Percentiles rank a stretch among this genome's conserved stretches.
Conservation (phyloP, 2,113 vertebrate species). For the Aptenodytes patagonicus region DNA sequence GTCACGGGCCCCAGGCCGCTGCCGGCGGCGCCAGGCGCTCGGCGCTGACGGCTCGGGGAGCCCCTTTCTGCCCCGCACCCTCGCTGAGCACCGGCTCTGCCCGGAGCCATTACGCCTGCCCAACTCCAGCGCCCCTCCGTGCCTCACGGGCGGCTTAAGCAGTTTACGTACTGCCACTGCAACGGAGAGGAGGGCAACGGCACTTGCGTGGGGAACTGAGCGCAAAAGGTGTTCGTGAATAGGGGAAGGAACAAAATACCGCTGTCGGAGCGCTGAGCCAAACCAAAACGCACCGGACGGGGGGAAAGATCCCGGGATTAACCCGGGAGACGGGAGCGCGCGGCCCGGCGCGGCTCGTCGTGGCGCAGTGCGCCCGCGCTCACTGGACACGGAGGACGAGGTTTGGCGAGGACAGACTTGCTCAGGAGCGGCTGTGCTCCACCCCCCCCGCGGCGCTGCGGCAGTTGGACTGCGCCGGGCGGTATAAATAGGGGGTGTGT, state of each 20-base stretch:
- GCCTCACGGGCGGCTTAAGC: neutral
- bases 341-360: rapidly evolving
- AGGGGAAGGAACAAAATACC: neutral
- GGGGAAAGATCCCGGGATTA: neutral
- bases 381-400: rapidly evolving
- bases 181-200: rapidly evolving
- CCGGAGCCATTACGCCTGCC: neutral
- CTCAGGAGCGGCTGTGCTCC: neutral
- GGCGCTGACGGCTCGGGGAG: neutral
- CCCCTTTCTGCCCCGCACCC: no score
- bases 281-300: neutral
- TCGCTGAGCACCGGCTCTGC: neutral
- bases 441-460: neutral
- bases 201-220: neutral
- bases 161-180: neutral
- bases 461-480: conserved; percentile 1
- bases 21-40: no score
- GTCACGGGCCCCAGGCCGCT: neutral
- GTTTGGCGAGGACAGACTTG: neutral
- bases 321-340: rapidly evolving
- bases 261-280: neutral
- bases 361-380: rapidly evolving
- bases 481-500: neutral
- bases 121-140: neutral
- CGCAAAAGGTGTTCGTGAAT: conserved; percentile 3